Evolutionary conservation across 1,140 invertebrate species (phyloP).

Genomic region (Drosophila pruinosa): DNA sequence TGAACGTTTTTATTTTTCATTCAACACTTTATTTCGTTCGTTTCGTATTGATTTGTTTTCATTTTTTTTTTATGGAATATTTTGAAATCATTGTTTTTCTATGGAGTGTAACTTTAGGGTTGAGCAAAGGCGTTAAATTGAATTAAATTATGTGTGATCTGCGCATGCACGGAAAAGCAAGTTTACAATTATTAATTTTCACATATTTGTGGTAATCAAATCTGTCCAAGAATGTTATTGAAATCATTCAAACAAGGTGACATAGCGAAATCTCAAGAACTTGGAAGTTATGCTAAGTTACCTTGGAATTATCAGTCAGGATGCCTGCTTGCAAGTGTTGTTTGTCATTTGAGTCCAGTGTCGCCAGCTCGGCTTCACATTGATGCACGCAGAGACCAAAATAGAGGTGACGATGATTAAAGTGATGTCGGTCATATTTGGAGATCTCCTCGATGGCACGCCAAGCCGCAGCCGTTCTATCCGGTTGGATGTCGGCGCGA

Average conservation of each 20-base stretch:
- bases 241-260: not conserved
- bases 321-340: conserved; percentile 50
- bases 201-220: conserved; percentile 25
- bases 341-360: conserved; percentile 31
- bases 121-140: conserved; percentile 42
- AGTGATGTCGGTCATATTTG: conserved; percentile 83
- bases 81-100: conserved; percentile 36
- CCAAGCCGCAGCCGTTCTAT: conserved; percentile 78
- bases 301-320: conserved; percentile 73
- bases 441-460: conserved; percentile 83
- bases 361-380: conserved; percentile 55
- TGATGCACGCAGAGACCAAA: conserved; percentile 83
- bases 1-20: conserved; percentile 22
- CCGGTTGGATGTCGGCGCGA: conserved; percentile 82
- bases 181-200: not conserved
- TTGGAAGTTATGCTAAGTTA: conserved; percentile 27
- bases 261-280: not conserved
- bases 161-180: conserved; percentile 12
- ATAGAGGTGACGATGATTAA: conserved; percentile 84
- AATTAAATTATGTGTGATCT: conserved; percentile 48
- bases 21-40: conserved; percentile 31
- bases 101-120: conserved; percentile 3
- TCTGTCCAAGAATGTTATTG: conserved; percentile 14
- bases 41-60: conserved; percentile 8
- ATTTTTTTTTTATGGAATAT: not conserved